These are phyloP conservation scores for Pteropus alecto DNA, from an alignment of 2,113 vertebrate species.

Conservation along the genomic window DNA sequence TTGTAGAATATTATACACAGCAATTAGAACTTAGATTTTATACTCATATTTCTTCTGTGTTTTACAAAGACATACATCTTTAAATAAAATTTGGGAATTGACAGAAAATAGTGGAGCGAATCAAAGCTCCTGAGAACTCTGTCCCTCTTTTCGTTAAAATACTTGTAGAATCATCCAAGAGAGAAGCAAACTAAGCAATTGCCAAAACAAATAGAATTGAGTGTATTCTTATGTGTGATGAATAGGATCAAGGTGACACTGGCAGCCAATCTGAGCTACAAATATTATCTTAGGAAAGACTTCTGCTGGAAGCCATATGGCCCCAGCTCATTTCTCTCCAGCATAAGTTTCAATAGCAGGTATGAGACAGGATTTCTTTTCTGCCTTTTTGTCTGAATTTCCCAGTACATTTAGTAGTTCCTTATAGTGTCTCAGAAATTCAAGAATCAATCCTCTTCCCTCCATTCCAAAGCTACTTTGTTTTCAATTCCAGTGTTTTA, in stretches of 20 bases:
- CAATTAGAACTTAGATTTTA: neutral
- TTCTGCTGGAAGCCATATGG: neutral
- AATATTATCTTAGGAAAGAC: neutral
- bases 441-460: neutral
- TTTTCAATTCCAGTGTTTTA: neutral
- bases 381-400: neutral
- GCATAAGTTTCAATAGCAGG: neutral
- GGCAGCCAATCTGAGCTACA: neutral
- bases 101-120: neutral
- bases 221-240: neutral
- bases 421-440: neutral
- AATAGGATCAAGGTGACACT: neutral
- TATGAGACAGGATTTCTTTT: neutral
- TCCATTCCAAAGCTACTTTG: neutral
- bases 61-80: neutral
- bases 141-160: neutral
- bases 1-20: neutral
- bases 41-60: neutral
- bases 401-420: neutral
- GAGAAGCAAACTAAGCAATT: neutral
- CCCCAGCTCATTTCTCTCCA: neutral
- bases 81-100: constrained; percentile 2
- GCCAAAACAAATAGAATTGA: neutral
- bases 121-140: neutral
- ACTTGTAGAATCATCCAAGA: neutral